These are phyloP conservation scores for Thryonomys swinderianus DNA, from an alignment of 2,113 vertebrate genomes.

Conservation along the genomic window DNA sequence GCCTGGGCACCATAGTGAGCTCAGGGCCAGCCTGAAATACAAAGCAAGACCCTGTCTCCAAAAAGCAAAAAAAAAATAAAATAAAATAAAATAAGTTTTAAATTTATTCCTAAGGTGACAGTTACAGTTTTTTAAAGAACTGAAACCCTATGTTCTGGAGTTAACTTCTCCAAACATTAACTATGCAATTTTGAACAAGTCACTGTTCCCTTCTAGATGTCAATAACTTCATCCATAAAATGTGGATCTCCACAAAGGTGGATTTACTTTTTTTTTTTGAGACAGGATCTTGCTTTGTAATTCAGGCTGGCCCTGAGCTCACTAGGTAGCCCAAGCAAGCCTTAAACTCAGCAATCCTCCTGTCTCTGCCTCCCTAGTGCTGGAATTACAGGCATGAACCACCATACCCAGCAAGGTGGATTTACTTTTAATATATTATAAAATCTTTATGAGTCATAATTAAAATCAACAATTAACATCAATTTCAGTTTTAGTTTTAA, in stretches of 20 bases:
- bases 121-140: neutral
- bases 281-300: no score
- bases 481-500: slow-evolving; percentile 6
- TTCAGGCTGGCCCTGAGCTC: no score
- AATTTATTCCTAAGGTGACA: neutral
- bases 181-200: neutral
- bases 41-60: no score
- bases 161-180: slow-evolving; percentile 47
- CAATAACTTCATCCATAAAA: slow-evolving; percentile 24
- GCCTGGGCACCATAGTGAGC: no score
- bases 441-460: neutral
- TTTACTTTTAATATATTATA: neutral
- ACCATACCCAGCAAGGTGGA: no score
- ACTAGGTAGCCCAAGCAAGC: no score
- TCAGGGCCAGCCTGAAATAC: no score
- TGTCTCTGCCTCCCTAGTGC: no score
- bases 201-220: neutral
- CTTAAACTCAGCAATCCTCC: no score
- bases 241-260: neutral
- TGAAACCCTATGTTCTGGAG: neutral
- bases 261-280: slow-evolving; percentile 30
- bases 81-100: no score
- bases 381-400: no score
- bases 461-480: neutral
- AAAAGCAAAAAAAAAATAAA: no score